phyloP scores from a whole-genome alignment of 2,113 vertebrate genomes.

The Tachysurus fulvidraco region DNA sequence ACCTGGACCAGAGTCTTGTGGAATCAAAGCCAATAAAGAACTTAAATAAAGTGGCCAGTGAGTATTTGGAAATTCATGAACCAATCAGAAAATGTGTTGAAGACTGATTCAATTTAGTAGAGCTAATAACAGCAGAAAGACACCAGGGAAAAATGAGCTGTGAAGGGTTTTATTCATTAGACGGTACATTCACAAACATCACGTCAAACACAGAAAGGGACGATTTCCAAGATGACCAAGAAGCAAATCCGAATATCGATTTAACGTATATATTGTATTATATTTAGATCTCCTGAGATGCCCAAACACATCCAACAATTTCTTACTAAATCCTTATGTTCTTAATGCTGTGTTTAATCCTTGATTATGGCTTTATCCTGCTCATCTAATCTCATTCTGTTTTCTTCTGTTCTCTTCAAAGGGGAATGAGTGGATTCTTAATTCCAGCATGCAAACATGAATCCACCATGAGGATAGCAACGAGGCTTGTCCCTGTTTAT shows the following conservation, averaged over 20 bases:
- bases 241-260: neutral
- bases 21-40: neutral
- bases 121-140: neutral
- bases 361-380: neutral
- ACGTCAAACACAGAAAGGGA: slow-evolving; percentile 53
- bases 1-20: neutral
- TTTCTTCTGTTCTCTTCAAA: neutral
- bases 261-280: neutral
- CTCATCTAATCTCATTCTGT: neutral
- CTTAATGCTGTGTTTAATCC: neutral
- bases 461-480: neutral
- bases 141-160: slow-evolving; percentile 41
- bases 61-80: neutral
- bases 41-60: neutral
- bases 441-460: neutral
- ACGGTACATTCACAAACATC: slow-evolving; percentile 55
- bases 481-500: neutral
- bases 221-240: neutral
- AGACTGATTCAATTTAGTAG: neutral
- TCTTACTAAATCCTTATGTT: neutral
- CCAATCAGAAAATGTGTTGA: neutral
- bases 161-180: slow-evolving; percentile 65
- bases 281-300: neutral
- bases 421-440: neutral
- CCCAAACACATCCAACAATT: neutral